phyloP scores from a whole-genome alignment of 2,797 vertebrate genomes.

The Anguilla marmorata region DNA sequence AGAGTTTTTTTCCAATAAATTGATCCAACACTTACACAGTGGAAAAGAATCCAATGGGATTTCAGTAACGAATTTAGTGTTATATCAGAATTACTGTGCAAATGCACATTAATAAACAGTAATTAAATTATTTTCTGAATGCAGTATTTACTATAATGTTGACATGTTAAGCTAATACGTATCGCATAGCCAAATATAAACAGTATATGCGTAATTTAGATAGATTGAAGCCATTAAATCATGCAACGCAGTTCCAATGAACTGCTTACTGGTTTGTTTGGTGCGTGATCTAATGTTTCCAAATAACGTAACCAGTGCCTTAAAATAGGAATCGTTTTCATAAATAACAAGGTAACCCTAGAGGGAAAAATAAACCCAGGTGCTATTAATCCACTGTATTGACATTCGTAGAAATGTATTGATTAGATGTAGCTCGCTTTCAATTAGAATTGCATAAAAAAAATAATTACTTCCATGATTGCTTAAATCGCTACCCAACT shows the following conservation, averaged over 20 bases:
- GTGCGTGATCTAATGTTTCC: not conserved
- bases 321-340: not conserved
- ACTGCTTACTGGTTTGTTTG: not conserved
- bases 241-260: not conserved
- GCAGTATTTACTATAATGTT: not conserved
- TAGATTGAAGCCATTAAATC: not conserved
- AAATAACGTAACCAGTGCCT: not conserved
- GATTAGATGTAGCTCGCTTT: not conserved
- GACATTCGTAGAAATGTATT: not conserved
- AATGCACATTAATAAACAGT: not conserved
- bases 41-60: not conserved
- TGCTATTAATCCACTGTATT: not conserved
- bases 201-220: not conserved
- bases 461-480: not conserved
- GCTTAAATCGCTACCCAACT: not conserved
- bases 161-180: not conserved
- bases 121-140: not conserved
- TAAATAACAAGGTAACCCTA: not conserved
- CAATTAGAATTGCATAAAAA: not conserved
- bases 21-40: not conserved
- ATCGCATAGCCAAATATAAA: not conserved
- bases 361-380: not conserved
- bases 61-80: not conserved
- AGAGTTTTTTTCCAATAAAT: not conserved
- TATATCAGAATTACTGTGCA: not conserved